Conservation (phyloP, 2,113 vertebrate genomes). For the Vanacampus margaritifer region DNA sequence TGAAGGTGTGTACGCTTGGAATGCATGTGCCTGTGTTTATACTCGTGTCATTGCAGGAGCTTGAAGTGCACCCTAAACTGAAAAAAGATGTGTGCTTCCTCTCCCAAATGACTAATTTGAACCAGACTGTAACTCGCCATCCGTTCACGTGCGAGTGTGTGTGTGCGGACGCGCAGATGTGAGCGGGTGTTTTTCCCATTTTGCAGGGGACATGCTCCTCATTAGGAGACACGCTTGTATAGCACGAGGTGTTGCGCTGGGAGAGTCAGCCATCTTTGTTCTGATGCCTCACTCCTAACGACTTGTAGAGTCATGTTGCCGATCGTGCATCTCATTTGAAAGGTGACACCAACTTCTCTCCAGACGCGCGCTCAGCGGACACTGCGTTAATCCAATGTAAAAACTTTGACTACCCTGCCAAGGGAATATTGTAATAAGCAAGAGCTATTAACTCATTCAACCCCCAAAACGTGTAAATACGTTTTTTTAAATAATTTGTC, state of each 20-base stretch:
- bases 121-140: slow-evolving; percentile 60
- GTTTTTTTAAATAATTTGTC: too few species aligned
- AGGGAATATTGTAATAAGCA: too few species aligned
- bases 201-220: slow-evolving; percentile 42
- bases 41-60: slow-evolving; percentile 51
- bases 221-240: slow-evolving; percentile 47
- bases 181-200: slow-evolving; percentile 27
- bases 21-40: slow-evolving; percentile 61
- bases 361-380: neutral
- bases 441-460: too few species aligned
- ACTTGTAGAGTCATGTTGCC: neutral
- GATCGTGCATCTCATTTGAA: neutral
- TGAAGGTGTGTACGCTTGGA: slow-evolving; percentile 43
- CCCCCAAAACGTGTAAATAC: too few species aligned
- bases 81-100: slow-evolving; percentile 67
- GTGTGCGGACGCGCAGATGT: slow-evolving; percentile 26
- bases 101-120: slow-evolving; percentile 63
- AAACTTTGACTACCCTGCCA: neutral
- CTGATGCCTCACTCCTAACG: neutral
- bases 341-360: neutral
- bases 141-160: slow-evolving; percentile 22
- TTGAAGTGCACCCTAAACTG: slow-evolving; percentile 61
- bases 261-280: slow-evolving; percentile 1
- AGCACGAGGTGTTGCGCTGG: slow-evolving; percentile 26
- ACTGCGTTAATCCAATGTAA: neutral